These are phyloP conservation scores for Diachasma alloeum DNA, from an alignment of 1,140 invertebrate genomes.

Conservation along the genomic window DNA sequence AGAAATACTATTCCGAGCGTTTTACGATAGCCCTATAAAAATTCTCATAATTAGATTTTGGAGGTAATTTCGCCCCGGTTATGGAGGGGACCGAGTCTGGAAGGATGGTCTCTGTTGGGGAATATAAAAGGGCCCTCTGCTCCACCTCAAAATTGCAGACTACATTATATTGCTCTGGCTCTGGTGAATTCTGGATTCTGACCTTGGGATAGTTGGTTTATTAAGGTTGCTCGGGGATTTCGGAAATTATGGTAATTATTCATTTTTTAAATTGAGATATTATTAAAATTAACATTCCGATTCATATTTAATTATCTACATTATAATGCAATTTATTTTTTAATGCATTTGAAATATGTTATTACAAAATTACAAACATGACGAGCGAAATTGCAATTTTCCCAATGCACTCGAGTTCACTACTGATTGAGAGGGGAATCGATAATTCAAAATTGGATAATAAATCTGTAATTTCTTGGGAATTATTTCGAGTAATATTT, in stretches of 20 bases:
- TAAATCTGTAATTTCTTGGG: no score
- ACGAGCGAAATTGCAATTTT: no score
- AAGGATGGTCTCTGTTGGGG: background rate
- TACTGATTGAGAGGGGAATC: no score
- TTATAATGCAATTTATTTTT: no score
- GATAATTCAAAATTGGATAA: no score
- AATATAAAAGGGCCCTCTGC: background rate
- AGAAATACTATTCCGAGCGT: constrained; percentile 36
- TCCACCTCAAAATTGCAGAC: constrained; percentile 1
- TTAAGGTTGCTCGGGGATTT: background rate
- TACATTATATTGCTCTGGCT: background rate
- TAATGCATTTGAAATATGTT: no score
- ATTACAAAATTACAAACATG: no score
- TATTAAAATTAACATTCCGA: background rate
- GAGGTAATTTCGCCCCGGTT: constrained; percentile 56
- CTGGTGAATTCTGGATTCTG: background rate
- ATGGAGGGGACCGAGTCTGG: background rate
- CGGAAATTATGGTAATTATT: background rate
- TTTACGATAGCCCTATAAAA: constrained; percentile 66
- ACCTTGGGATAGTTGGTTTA: background rate
- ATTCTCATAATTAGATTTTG: constrained; percentile 65
- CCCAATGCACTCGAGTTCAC: no score
- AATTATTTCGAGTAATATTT: background rate
- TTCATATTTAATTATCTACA: background rate
- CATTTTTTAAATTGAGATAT: background rate